A percentile compares a stretch with the other conserved stretches of the same genome.
These are phyloP conservation scores for Caenorhabditis becei DNA, from an alignment of 2,888 invertebrate genomes.

Conservation along the genomic window DNA sequence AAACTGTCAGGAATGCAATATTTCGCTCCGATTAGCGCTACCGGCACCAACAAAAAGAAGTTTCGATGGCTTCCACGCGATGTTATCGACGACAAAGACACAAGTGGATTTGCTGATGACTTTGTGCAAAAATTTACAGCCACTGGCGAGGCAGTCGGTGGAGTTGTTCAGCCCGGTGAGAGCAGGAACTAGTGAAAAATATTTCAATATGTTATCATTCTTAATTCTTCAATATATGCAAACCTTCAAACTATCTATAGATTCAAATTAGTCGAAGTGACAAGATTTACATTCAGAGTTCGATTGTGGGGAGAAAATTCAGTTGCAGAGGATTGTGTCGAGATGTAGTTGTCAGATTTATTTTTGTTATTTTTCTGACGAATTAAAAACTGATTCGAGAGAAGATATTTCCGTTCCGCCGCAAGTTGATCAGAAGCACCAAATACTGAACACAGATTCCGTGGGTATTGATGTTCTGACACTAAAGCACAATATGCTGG, in stretches of 20 bases:
- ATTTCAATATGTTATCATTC: neutral
- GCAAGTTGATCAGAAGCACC: constrained; percentile 34
- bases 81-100: constrained; percentile 88
- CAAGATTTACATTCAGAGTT: constrained; percentile 14
- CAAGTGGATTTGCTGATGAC: constrained; percentile 68
- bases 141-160: constrained; percentile 96
- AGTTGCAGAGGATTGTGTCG: constrained; percentile 96
- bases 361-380: constrained; percentile 86
- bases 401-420: constrained; percentile 66
- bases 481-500: constrained; percentile 95
- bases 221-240: no score
- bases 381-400: constrained; percentile 84
- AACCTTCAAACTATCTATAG: no score
- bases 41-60: constrained; percentile 53
- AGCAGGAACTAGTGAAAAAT: neutral
- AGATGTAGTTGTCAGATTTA: constrained; percentile 98
- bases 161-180: constrained; percentile 88
- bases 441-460: constrained; percentile 78
- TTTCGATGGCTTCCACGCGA: constrained; percentile 96
- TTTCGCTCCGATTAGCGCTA: constrained; percentile 94
- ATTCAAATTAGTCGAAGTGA: neutral
- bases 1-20: constrained; percentile 97
- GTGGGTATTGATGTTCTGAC: constrained; percentile 96
- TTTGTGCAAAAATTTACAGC: constrained; percentile 85
- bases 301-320: constrained; percentile 68